phyloP scores from a whole-genome alignment of 2,113 vertebrate species.

The Phainopepla nitens region DNA sequence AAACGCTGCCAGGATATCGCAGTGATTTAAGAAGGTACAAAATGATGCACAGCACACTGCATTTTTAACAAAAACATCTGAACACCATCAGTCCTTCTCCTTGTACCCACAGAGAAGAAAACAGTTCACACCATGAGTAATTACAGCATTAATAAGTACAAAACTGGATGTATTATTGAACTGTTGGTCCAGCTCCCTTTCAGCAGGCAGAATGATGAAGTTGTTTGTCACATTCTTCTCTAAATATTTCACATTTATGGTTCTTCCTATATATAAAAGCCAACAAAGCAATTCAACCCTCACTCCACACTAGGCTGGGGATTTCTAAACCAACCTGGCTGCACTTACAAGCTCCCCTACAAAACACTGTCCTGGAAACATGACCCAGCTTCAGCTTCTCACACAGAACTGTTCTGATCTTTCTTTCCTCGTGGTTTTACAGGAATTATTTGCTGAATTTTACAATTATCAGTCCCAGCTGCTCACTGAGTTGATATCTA shows the following conservation, averaged over 20 bases:
- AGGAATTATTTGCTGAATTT: not conserved
- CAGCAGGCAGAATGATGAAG: not conserved
- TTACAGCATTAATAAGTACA: not conserved
- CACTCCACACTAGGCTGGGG: not conserved
- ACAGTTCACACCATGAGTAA: not conserved
- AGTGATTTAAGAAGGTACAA: not conserved
- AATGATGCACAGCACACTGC: not conserved
- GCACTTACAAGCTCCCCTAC: not conserved
- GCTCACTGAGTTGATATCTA: not conserved
- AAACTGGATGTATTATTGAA: not conserved
- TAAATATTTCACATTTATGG: not conserved
- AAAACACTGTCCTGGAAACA: rapidly evolving
- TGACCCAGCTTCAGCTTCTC: not conserved
- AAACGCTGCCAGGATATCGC: not conserved
- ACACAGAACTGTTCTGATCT: not conserved
- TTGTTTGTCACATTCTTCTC: not conserved
- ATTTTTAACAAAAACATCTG: not conserved
- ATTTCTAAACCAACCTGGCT: not conserved
- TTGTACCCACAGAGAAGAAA: not conserved
- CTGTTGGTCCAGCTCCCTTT: not conserved
- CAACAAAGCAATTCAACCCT: not conserved
- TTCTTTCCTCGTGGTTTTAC: rapidly evolving
- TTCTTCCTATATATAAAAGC: not conserved
- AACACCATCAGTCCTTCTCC: not conserved
- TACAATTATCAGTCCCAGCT: not conserved